Evolutionary conservation across 2,888 invertebrate species (phyloP), one percentile per base, ranked within the genome.

Genomic region (Hedya salicella): DNA sequence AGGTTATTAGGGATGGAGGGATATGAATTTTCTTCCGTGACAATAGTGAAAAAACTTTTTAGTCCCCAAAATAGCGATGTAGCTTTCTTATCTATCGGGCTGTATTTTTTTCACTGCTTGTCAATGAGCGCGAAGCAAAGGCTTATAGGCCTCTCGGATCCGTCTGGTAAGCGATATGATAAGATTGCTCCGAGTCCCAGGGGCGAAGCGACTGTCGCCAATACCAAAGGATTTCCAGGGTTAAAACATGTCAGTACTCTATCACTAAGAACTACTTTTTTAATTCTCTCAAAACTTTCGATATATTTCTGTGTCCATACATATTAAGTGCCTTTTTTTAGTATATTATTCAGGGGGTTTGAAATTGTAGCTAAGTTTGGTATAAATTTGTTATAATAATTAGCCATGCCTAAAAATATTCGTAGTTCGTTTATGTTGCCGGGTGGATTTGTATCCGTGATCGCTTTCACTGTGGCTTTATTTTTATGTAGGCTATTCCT

Each of bases 81-180:
- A 2, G 81, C 85, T 72, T 86, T 84, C 69, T 80, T 78, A 56
- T 86, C 81, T 13, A 83, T 69, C 70, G 83, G 80, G 16, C 78
- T 75, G 70, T 85, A 85, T n/a, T 75, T 9, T 36, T 16, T 69
- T 86, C 84, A 6, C 78, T 69, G 57, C 69, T 69, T 13, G 75
- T 77, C 14, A 86, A 67, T 0, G 77, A 75, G 66, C 77, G 70
- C 21, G 81, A 83, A 0, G 81, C 80, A 71, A 78, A 86, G 3
- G 79, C 78, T n/a, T 49, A 84, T 79, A 0, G 82, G 82, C 71
- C 76, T 65, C 68, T 84, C 80, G 17, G n/a, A n/a, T n/a, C n/a
- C n/a, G n/a, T n/a, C n/a, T n/a, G n/a, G 69, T 57, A 74, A 71
- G 44, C 70, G 72, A 59, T 57, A 75, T 11, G 75, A 77, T 17